These are phyloP conservation scores for chimpanzee (Pan troglodytes) DNA, from an alignment of 2,113 vertebrate genomes.

Conservation along the genomic window NHGRI_mPanTro3-v2.1_pri NC_072413.2:14559001-14559500, in stretches of 20 bases:
- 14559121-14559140: neutral
- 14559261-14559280: fast-evolving
- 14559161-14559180: neutral
- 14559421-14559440: fast-evolving
- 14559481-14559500: neutral
- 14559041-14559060: fast-evolving
- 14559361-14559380: too few species aligned
- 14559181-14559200: fast-evolving
- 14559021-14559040: fast-evolving
- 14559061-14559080: neutral
- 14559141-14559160: fast-evolving
- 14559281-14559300: neutral
- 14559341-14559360: neutral
- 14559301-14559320: neutral
- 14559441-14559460: fast-evolving
- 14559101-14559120: fast-evolving
- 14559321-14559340: too few species aligned
- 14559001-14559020: neutral
- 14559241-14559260: neutral
- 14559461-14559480: fast-evolving
- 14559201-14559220: neutral
- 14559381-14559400: neutral
- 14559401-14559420: fast-evolving
- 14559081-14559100: fast-evolving
- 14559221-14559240: neutral